These are phyloP conservation scores for Aphodius granarius DNA, from an alignment of 2,888 invertebrate genomes.

Conservation along the genomic window DNA sequence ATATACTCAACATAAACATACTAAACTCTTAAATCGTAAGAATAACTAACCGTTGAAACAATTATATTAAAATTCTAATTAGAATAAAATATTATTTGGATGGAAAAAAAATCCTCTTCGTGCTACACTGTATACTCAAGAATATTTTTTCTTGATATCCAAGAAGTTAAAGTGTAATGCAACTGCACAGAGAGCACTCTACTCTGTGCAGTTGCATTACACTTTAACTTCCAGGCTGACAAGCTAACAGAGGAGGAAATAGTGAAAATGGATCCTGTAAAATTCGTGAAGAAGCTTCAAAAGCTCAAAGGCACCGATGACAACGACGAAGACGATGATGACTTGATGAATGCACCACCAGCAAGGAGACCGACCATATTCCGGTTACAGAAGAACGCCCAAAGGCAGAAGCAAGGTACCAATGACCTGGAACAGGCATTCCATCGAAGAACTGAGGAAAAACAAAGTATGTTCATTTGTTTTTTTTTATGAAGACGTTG, in stretches of 20 bases:
- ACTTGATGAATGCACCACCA: constrained; percentile 70
- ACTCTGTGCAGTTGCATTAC: too few relatives aligned
- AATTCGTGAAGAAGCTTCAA: constrained; percentile 84
- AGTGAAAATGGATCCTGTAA: constrained; percentile 85
- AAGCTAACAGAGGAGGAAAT: constrained; percentile 82
- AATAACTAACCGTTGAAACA: too few relatives aligned
- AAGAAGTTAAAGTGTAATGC: too few relatives aligned
- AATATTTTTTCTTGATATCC: too few relatives aligned
- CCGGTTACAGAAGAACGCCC: constrained; percentile 55
- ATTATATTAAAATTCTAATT: too few relatives aligned
- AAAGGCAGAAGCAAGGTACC: constrained; percentile 35
- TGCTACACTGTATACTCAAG: too few relatives aligned
- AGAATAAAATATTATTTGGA: too few relatives aligned
- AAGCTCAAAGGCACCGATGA: constrained; percentile 74
- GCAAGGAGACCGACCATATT: constrained; percentile 86
- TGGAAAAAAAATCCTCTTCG: too few relatives aligned
- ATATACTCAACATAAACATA: too few relatives aligned
- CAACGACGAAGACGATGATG: constrained; percentile 78
- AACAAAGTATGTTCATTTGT: constrained; percentile 13
- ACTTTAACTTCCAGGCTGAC: constrained; percentile 51
- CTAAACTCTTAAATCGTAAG: too few relatives aligned
- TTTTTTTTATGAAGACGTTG: neutral
- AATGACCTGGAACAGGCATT: constrained; percentile 44
- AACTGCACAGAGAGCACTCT: too few relatives aligned
- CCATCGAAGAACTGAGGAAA: constrained; percentile 33